Percentiles rank a stretch among this genome's conserved stretches.
Evolutionary conservation across 2,797 vertebrate species (phyloP).

Genomic region (Fundulus diaphanus): DNA sequence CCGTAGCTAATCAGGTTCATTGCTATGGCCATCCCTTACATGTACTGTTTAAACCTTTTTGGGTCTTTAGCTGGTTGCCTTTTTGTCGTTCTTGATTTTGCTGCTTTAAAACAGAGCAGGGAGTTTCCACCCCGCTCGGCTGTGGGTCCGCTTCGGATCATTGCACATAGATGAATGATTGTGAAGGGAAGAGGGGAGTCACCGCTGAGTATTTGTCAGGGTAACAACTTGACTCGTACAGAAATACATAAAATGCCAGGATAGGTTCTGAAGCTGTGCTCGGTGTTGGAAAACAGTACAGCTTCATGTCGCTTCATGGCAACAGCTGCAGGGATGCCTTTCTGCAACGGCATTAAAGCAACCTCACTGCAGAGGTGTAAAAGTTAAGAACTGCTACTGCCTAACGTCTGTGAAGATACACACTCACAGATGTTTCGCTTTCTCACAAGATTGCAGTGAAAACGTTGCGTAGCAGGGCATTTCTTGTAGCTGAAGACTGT

Average conservation of each 20-base stretch:
- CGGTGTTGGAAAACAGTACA: too few relatives aligned
- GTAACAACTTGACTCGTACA: constrained; percentile 66
- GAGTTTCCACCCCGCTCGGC: constrained; percentile 13
- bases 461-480: neutral
- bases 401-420: too few relatives aligned
- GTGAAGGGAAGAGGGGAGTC: constrained; percentile 38
- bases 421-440: too few relatives aligned
- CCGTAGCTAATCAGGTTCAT: constrained; percentile 81
- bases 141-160: constrained; percentile 40
- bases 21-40: constrained; percentile 78
- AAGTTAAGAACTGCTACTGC: neutral
- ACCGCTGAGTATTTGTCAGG: constrained; percentile 63
- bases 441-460: too few relatives aligned
- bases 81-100: constrained; percentile 10
- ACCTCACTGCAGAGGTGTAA: neutral
- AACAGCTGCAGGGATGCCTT: neutral
- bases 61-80: neutral
- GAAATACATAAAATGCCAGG: constrained; percentile 40
- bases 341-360: neutral
- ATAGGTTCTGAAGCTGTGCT: constrained; percentile 1
- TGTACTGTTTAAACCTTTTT: constrained; percentile 29
- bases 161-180: constrained; percentile 52
- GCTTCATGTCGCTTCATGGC: neutral
- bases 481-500: too few relatives aligned
- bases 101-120: neutral